phyloP scores from a whole-genome alignment of 2,888 invertebrate genomes.

The Formica aserva region DNA sequence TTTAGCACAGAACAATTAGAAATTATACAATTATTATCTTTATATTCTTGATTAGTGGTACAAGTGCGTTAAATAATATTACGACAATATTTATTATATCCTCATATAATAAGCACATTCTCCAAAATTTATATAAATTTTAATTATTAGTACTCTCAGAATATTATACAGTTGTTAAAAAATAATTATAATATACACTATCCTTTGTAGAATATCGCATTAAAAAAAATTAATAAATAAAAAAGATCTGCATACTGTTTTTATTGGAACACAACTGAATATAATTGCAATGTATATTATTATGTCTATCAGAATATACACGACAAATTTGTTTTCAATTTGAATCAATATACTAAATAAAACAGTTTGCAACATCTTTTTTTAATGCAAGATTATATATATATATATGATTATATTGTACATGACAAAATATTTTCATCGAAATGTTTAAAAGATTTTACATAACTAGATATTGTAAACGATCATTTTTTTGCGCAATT shows the following conservation, averaged over 20 bases:
- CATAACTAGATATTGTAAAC: background rate
- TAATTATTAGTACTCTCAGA: background rate
- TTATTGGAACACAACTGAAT: background rate
- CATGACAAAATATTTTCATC: background rate
- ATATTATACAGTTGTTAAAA: background rate
- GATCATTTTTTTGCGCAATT: background rate
- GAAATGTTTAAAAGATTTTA: background rate
- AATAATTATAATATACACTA: background rate
- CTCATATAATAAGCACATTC: background rate
- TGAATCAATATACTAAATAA: background rate
- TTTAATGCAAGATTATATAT: background rate
- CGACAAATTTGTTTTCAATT: no score
- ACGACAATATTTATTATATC: background rate
- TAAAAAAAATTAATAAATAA: background rate
- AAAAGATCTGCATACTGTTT: background rate
- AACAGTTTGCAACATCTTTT: background rate
- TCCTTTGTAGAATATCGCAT: background rate
- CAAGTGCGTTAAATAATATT: background rate
- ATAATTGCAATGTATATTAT: background rate
- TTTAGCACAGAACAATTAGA: background rate
- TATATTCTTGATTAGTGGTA: background rate
- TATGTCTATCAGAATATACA: no score
- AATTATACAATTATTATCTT: background rate
- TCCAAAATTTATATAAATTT: constrained; percentile 2
- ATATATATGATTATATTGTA: background rate